Base-by-base conservation (phyloP, 2,888 invertebrate genomes). In the Cyclophora albipunctata region DNA sequence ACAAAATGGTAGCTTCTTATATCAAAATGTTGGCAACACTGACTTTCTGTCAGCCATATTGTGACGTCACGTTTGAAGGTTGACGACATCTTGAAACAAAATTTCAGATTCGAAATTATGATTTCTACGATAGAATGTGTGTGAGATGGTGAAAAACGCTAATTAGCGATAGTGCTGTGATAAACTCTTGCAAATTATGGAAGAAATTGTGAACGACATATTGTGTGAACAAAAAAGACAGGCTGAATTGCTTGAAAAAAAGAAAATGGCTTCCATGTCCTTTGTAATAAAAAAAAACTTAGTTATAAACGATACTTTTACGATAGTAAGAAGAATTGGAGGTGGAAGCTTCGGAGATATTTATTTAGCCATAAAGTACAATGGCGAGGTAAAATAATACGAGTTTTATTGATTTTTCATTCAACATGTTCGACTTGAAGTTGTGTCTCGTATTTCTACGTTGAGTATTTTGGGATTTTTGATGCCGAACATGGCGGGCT, bases 301-400 rank as follows among this genome's bases (percentile, higher is more conserved):
- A 70, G 67, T 81, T 67, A 69, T 97, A 83, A 96, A 95, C 82
- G 95, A 95, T 75, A 97, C 95, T 90, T 98, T 97, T 91, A 94
- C 97, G 84, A 92, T 98, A 77, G 94, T 98, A 79, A 93, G 98
- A 71, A 98, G 98, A 93, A 97, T 99, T 84, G 98, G 99, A 75
- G 98, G 98, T 89, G 99, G 99, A 68, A 99, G 99, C 64, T 99
- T 99, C 84, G 99, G 99, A 77, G 99, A 99, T 90, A 99, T 99
- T 85, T 99, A 97, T 90, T 91, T 99, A 84, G 98, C 96, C 65
- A 95, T 96, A 90, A 95, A 92, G 95, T 80, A 91, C 93, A 80
- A 94, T 91, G 96, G 96, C 84, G 96, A 96, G 93, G 95, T 94
- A 90, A 91, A 83, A 83, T 59, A 49, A 48, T 37, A 20, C 48